phyloP scores from a whole-genome alignment of 2,113 vertebrate genomes.

The Syngnathus typhle region DNA sequence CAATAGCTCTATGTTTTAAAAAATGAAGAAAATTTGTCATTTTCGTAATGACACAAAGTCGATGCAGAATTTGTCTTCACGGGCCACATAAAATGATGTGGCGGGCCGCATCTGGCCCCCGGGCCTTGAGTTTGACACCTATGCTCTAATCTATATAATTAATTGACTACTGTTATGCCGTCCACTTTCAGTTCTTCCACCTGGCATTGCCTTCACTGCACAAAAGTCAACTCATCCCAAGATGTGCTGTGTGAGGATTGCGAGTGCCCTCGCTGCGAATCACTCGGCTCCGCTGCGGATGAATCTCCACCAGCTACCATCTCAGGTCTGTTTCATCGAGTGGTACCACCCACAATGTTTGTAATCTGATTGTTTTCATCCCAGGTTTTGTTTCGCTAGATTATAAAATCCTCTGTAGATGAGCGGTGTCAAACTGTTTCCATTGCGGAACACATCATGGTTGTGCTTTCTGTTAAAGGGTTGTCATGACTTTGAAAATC shows the following conservation, averaged over 20 bases:
- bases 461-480: no score
- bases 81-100: no score
- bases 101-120: no score
- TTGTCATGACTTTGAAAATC: no score
- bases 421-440: no score
- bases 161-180: not conserved
- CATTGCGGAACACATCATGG: no score
- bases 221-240: conserved; percentile 67
- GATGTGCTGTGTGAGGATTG: conserved; percentile 77
- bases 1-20: no score
- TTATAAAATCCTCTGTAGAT: not conserved
- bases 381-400: not conserved
- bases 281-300: conserved; percentile 46
- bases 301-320: conserved; percentile 57
- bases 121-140: no score
- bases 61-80: no score
- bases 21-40: no score
- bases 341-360: not conserved
- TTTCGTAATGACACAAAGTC: no score
- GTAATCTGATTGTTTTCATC: not conserved
- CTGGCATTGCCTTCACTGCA: conserved; percentile 78
- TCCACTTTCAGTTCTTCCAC: conserved; percentile 39
- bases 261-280: conserved; percentile 69
- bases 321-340: conserved; percentile 47
- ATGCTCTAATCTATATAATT: not conserved